Evolutionary conservation across 1,140 invertebrate species (phyloP), one percentile per base, ranked within the genome.

Genomic region (Leptinotarsa defecta): DNA sequence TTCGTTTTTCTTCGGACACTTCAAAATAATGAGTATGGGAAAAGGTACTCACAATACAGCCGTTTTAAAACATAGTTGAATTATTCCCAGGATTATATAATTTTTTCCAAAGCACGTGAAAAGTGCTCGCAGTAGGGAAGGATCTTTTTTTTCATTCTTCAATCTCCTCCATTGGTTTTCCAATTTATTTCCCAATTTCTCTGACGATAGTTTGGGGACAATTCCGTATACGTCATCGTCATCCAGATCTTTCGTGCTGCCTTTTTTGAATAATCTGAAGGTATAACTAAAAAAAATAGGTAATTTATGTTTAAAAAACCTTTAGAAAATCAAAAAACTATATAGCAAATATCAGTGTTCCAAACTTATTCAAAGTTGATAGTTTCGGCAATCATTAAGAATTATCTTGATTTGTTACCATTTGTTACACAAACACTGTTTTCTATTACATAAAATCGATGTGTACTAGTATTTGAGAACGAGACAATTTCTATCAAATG

Each of bases 161-260:
- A 74, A 17, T 17, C 43, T 72, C 15, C 34, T 71, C 79, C 79
- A 80, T 17, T 62, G 27, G n/a, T 34, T n/a, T 76, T 80, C 75
- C 13, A 80, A 74, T 48, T 74, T 71, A 52, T 77, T 48, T 49
- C 79, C 79, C 20, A 80, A 62, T 22, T 20, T 34, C 57, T 80
- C 52, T 1, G 77, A 74, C 20, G 61, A 43, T 52, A 68, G 75
- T 8, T 63, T 24, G n/a, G 70, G 48, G 0, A 78, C n/a, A 0
- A 78, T 73, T 69, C 68, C 72, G 49, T 77, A 80, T 8, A 80
- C 48, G 48, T 80, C 79, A 24, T 76, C 71, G 24, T 80, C 79
- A 61, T 70, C 63, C 27, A 80, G 52, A 48, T 75, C 76, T 63
- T 74, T 57, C 20, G 71, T 73, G 13, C 27, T 71, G 6, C 73